These are phyloP conservation scores for Nerophis lumbriciformis DNA, from an alignment of 2,113 vertebrate species.

Conservation along the genomic window DNA sequence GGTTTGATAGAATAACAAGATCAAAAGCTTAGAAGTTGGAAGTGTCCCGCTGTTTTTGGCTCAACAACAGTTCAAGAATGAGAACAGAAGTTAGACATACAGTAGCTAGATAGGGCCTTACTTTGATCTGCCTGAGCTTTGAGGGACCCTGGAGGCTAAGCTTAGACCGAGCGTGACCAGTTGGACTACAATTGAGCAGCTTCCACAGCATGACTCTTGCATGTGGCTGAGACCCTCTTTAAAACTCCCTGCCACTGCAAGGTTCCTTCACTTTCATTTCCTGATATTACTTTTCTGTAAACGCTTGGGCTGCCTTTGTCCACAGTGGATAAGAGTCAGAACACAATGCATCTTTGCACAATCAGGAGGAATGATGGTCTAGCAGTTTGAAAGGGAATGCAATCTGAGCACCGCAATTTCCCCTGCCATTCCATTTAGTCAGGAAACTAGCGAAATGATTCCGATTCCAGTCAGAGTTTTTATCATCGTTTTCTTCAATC, in stretches of 20 bases:
- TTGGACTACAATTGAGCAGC: neutral
- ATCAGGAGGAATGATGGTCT: neutral
- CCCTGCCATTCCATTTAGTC: constrained; percentile 23
- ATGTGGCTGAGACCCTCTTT: constrained; percentile 10
- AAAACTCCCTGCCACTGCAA: constrained; percentile 15
- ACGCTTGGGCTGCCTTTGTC: constrained; percentile 5
- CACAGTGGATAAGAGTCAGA: neutral
- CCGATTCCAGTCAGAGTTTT: constrained; percentile 30
- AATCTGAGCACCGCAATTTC: constrained; percentile 9
- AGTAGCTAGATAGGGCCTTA: constrained; percentile 23
- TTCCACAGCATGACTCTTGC: constrained; percentile 5
- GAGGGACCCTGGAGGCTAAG: constrained; percentile 15
- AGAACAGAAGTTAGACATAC: constrained; percentile 14
- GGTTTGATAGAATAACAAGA: neutral
- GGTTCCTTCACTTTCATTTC: neutral
- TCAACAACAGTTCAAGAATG: constrained; percentile 18
- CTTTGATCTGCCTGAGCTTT: constrained; percentile 45
- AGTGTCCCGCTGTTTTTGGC: constrained; percentile 16
- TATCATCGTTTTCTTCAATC: constrained; percentile 27
- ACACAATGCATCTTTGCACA: neutral
- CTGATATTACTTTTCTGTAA: neutral
- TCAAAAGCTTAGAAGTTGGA: constrained; percentile 11
- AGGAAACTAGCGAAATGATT: constrained; percentile 14
- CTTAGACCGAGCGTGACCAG: constrained; percentile 13
- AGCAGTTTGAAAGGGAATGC: constrained; percentile 3